Base-by-base conservation (phyloP, 2,797 vertebrate species). In the Myripristis jacobus region DNA sequence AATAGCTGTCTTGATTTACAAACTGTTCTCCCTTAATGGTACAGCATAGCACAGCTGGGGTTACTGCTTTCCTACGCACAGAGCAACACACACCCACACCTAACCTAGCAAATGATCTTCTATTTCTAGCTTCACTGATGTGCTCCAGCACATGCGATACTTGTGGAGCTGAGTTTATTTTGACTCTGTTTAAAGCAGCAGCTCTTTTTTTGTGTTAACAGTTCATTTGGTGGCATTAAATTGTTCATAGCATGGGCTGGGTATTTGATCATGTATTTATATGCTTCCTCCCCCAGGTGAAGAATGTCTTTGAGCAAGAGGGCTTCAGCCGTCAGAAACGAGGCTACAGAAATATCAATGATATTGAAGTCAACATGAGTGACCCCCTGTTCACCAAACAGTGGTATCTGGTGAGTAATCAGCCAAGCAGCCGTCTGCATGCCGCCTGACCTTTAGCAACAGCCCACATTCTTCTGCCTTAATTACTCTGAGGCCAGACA, bases 361-460 rank as follows among this genome's bases (percentile, higher is more conserved):
- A 97, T 75, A 95, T 97, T 31, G 96, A 98, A 84, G 94, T 96
- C 87, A 98, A 97, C 85, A 97, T 99, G 95, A 98, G 95, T 0
- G 98, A 99, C 86, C 98, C 98, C 60, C 93, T 99, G 66, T 99
- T 99, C 91, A 93, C 95, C 38, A 99, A 99, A 84, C 98, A 99
- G 60, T 99, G 98, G 98, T 99, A 99, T 88, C 94, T 99, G 93
- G 98, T 99, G 94, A 96, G 96, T 93, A 86, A 88, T 91, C 73
- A 83, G 59, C 75, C 58, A 47, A 61, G 67, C 57, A 74, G 72
- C 81, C 70, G 80, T 78, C 58, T 74, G 80, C 41, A 19, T 53
- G 62, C 83, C 21, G 63, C 36, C 67, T 92, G 89, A 93, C 90
- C 90, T 93, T 92, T 86, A 70, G 25, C 73, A 83, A 60, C 12